These are phyloP conservation scores for Aspidapion aeneum DNA, from an alignment of 2,888 invertebrate species.

Conservation along the genomic window DNA sequence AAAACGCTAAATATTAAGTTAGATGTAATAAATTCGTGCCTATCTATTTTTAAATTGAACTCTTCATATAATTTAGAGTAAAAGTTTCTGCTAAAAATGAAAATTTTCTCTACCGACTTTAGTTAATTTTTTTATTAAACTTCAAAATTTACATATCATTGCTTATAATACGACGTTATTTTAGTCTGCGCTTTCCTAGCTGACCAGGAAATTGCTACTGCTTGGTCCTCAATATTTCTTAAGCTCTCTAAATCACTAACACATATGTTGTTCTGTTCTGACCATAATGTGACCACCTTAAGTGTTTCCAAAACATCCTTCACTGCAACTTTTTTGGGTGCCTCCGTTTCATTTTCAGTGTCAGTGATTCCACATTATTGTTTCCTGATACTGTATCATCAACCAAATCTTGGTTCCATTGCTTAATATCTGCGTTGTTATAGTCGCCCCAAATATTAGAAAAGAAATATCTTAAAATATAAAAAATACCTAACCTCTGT, in stretches of 20 bases:
- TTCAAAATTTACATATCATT: neutral
- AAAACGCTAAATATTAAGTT: too few relatives aligned
- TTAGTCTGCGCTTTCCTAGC: neutral
- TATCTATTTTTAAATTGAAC: too few relatives aligned
- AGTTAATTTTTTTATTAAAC: too few relatives aligned
- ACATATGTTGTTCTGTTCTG: neutral
- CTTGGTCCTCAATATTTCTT: neutral
- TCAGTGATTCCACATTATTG: neutral
- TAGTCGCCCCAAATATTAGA: neutral
- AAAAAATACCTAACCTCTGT: too few relatives aligned
- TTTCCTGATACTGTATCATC: neutral
- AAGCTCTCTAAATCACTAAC: neutral
- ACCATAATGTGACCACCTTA: neutral
- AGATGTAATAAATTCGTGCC: too few relatives aligned
- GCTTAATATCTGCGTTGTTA: neutral
- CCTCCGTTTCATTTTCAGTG: neutral
- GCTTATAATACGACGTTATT: neutral
- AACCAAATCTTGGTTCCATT: neutral
- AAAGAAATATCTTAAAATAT: too few relatives aligned
- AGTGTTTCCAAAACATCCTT: neutral
- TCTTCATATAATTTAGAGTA: too few relatives aligned
- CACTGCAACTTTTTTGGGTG: neutral
- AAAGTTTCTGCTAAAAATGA: too few relatives aligned
- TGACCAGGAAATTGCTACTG: neutral
- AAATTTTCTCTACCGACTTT: too few relatives aligned